phyloP scores from a whole-genome alignment of 2,888 invertebrate species.

The Papilio elwesi region DNA sequence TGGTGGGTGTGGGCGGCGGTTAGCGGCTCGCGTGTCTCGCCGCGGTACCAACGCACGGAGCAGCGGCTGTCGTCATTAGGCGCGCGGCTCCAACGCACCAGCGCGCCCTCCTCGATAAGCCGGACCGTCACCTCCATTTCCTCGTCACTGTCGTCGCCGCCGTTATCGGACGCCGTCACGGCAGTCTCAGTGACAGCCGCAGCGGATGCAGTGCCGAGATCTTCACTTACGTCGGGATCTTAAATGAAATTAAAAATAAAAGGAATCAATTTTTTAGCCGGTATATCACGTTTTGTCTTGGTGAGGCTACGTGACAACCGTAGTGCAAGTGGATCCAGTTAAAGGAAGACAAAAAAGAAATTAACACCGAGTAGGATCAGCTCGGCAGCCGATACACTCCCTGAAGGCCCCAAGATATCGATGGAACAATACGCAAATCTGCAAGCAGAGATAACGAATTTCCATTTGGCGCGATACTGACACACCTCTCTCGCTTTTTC shows the following conservation, averaged over 20 bases:
- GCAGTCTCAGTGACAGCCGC: constrained; percentile 60
- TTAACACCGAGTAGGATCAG: too few species aligned
- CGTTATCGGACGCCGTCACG: constrained; percentile 30
- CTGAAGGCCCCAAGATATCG: too few species aligned
- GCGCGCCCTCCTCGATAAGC: constrained; percentile 89
- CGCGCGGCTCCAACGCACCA: constrained; percentile 89
- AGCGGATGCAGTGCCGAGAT: constrained; percentile 49
- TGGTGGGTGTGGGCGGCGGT: constrained; percentile 88
- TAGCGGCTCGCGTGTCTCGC: constrained; percentile 67
- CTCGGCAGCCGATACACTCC: too few species aligned
- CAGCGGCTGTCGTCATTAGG: constrained; percentile 85
- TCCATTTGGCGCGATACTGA: too few species aligned
- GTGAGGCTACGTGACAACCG: too few species aligned
- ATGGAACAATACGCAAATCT: too few species aligned
- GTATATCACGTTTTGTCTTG: too few species aligned
- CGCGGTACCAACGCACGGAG: constrained; percentile 66
- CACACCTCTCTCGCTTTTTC: too few species aligned
- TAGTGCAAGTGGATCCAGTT: too few species aligned
- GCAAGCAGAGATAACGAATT: too few species aligned
- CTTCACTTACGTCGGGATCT: constrained; percentile 50
- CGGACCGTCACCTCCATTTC: constrained; percentile 87
- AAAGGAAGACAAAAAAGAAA: too few species aligned
- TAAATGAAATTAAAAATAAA: constrained; percentile 17
- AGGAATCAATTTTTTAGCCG: background rate
- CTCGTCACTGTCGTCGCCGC: constrained; percentile 56